Conservation (phyloP, 2,797 vertebrate species). For the Mycteria americana region DNA sequence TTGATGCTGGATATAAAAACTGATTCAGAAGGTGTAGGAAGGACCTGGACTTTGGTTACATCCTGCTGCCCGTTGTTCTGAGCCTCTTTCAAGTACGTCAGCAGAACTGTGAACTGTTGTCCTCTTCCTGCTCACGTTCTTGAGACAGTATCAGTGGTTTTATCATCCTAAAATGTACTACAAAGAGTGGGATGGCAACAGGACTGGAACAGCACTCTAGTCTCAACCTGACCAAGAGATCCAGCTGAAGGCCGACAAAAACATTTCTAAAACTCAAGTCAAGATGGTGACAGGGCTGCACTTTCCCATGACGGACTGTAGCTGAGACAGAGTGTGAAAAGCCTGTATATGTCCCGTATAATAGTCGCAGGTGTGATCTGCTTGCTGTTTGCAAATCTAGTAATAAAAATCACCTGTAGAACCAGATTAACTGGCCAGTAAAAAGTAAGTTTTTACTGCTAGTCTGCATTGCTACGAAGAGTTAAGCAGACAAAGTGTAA, state of each 20-base stretch:
- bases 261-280: not conserved
- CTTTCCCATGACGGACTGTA: not conserved
- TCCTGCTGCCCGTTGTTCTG: not conserved
- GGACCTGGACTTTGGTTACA: not conserved
- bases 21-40: not conserved
- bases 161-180: not conserved
- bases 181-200: not conserved
- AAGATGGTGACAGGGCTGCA: not conserved
- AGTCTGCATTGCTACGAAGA: not conserved
- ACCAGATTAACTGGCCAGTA: not conserved
- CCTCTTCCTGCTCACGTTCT: not conserved
- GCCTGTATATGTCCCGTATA: not conserved
- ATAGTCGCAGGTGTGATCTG: not conserved
- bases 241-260: not conserved
- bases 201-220: not conserved
- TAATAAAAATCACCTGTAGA: not conserved
- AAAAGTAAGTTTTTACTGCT: not conserved
- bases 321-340: not conserved
- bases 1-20: not conserved
- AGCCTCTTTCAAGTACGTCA: not conserved
- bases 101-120: not conserved
- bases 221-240: not conserved
- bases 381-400: not conserved
- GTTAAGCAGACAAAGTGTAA: not conserved
- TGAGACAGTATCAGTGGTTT: not conserved